Evolutionary conservation across 2,888 invertebrate species (phyloP), one percentile per base, ranked within the genome.

Genomic region (Druceiella hillmani): DNA sequence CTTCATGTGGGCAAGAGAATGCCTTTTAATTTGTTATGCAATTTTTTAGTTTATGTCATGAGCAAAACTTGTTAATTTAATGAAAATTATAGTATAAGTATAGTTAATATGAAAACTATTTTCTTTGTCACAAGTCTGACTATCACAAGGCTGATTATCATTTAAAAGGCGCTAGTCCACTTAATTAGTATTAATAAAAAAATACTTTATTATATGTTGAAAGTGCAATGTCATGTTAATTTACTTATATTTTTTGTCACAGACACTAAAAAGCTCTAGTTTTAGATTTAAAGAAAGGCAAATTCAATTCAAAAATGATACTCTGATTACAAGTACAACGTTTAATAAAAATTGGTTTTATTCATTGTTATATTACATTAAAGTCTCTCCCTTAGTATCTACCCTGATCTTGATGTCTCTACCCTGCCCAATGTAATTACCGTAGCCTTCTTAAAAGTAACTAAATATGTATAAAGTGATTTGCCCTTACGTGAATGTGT

Each of bases 391-490:
- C 34, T 24, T 45, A 17, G 36, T 43, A 41, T 45, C 44, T 46
- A 43, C 34, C 43, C 43, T 45, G 36, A 39, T 45, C 38, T 46
- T 37, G 44, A 28, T 40, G 41, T 46, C 40, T 49, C 44, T 47
- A 33, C 47, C 45, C 45, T 47, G 49, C 16, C 43, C 41, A 17
- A 41, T 43, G 37, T 47, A 40, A 42, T 43, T 47, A 49, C 44
- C 44, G 44, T 47, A 45, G 43, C 33, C 41, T 44, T 46, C 9
- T 34, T 44, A 46, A 49, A 46, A 38, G 39, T 44, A 43, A 44
- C 17, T 35, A 44, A 45, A 39, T 41, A 41, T 46, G 24, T 35
- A 36, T 40, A 41, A 44, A 43, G 34, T 41, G 36, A 45, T 42
- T 35, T 41, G 33, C 39, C 36, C 12, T 42, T 38, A 38, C 33